Conservation (phyloP, 1,140 invertebrate species). For the Thaumetopoea pityocampa region DNA sequence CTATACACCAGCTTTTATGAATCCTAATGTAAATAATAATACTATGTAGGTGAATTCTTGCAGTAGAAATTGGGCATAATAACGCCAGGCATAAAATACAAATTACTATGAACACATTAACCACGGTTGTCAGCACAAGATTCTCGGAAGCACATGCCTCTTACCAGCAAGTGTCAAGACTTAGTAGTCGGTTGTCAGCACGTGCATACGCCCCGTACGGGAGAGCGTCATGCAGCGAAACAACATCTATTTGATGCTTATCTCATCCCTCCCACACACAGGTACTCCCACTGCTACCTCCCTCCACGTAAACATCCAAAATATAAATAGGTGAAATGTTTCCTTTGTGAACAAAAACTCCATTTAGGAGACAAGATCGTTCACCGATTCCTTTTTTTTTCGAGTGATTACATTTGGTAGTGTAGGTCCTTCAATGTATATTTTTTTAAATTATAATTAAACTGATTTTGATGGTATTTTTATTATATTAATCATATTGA, state of each 20-base stretch:
- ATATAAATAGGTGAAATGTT: constrained; percentile 62
- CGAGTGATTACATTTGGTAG: too few species aligned
- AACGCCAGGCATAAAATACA: too few species aligned
- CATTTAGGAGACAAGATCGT: constrained; percentile 45
- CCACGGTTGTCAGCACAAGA: neutral
- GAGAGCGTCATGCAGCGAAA: constrained; percentile 62
- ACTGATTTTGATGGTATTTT: too few species aligned
- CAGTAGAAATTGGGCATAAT: too few species aligned
- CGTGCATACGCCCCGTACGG: constrained; percentile 57
- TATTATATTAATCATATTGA: too few species aligned
- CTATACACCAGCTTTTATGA: too few species aligned
- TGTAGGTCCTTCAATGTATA: too few species aligned
- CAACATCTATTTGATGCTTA: constrained; percentile 75
- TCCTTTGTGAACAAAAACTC: constrained; percentile 55
- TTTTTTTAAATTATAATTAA: too few species aligned
- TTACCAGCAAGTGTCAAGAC: constrained; percentile 51
- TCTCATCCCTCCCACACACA: constrained; percentile 45
- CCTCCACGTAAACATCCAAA: constrained; percentile 38
- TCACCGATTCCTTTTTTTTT: constrained; percentile 28
- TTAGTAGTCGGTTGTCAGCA: constrained; percentile 49
- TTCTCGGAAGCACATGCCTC: constrained; percentile 1
- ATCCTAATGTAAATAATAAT: too few species aligned
- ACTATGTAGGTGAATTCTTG: too few species aligned
- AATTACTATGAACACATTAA: constrained; percentile 13
- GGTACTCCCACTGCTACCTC: constrained; percentile 30